Conservation (phyloP, 2,113 vertebrate species). For the Uria aalge region DNA sequence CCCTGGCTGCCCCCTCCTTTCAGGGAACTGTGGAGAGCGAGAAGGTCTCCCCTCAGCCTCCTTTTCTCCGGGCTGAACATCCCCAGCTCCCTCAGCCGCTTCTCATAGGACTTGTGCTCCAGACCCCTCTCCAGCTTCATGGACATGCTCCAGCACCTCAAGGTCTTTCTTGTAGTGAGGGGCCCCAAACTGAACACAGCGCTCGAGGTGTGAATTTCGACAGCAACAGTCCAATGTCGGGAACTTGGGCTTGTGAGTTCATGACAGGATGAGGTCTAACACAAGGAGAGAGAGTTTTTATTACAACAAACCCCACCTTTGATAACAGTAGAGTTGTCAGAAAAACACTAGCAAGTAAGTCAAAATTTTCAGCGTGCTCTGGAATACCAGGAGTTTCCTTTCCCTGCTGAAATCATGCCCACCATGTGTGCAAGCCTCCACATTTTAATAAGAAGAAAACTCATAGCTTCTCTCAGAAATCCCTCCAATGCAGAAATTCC, state of each 20-base stretch:
- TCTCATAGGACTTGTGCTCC: background rate
- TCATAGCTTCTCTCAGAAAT: constrained; percentile 1
- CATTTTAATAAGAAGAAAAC: background rate
- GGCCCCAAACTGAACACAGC: background rate
- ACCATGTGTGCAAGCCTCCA: background rate
- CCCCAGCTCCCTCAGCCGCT: background rate
- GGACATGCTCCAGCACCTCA: background rate
- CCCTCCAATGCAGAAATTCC: constrained; percentile 9
- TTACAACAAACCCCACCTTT: background rate
- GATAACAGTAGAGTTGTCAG: background rate
- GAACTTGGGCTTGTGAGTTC: background rate
- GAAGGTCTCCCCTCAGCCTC: background rate
- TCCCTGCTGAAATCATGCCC: background rate
- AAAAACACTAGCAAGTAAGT: background rate
- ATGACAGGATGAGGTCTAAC: background rate
- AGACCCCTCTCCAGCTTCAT: background rate
- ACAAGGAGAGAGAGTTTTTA: background rate
- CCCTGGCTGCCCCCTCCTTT: background rate
- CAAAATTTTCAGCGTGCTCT: background rate
- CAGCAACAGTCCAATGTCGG: background rate
- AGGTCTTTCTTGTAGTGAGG: background rate
- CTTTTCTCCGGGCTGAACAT: background rate
- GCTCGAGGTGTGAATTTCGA: background rate
- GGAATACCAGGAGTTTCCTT: background rate
- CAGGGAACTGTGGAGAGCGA: background rate